Conservation (phyloP, 1,140 invertebrate genomes). For the Galleria mellonella region DNA sequence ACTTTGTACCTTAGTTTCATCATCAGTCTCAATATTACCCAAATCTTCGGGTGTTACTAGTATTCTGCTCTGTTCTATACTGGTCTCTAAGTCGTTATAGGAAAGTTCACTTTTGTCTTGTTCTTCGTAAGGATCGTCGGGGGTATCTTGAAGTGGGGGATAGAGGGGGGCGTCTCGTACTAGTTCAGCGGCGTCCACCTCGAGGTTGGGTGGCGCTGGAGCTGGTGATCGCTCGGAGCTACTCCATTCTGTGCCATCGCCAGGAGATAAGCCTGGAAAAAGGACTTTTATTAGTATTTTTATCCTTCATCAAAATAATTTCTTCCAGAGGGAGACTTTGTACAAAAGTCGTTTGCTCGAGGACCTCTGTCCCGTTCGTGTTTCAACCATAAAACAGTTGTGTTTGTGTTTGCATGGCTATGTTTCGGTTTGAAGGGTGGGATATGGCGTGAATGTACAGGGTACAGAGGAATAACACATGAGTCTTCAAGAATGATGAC, state of each 20-base stretch:
- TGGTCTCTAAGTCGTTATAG: constrained; percentile 17
- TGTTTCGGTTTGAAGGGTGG: no score
- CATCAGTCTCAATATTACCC: constrained; percentile 13
- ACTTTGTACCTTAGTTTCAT: constrained; percentile 24
- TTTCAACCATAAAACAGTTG: no score
- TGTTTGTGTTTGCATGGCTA: no score
- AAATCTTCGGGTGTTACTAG: constrained; percentile 14
- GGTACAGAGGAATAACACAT: no score
- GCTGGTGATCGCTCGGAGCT: constrained; percentile 39
- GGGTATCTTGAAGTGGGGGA: constrained; percentile 40
- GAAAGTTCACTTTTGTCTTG: constrained; percentile 9
- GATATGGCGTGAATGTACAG: no score
- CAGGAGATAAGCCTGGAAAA: constrained; percentile 36
- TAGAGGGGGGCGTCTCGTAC: constrained; percentile 55
- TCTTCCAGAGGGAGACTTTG: no score
- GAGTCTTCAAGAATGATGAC: no score
- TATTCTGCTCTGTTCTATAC: constrained; percentile 14
- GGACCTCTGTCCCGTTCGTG: no score
- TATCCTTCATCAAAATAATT: no score
- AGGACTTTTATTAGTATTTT: neutral
- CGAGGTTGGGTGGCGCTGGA: constrained; percentile 5
- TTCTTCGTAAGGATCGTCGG: constrained; percentile 8
- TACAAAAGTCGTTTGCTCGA: no score
- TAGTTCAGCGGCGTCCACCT: constrained; percentile 11
- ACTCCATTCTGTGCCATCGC: constrained; percentile 27